phyloP scores from a whole-genome alignment of 2,797 vertebrate genomes.

The Oreochromis grahami region DNA sequence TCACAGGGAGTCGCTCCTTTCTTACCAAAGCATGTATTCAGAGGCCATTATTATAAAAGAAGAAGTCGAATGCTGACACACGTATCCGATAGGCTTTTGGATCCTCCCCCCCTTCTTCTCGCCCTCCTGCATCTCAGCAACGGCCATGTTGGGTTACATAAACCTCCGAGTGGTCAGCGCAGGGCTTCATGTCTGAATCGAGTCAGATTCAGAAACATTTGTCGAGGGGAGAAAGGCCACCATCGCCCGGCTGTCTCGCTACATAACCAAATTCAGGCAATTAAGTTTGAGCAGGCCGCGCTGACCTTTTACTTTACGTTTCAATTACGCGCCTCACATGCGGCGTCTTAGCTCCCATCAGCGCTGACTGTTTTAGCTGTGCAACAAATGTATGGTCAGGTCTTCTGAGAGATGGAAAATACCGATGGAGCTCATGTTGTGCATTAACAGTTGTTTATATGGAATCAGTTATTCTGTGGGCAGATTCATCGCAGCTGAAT shows the following conservation, averaged over 20 bases:
- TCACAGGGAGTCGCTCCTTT: background rate
- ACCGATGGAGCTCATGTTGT: fast-evolving
- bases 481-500: background rate
- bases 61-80: background rate
- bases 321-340: conserved; percentile 25
- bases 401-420: background rate
- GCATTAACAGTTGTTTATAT: background rate
- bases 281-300: conserved; percentile 41
- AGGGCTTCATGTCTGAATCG: conserved; percentile 17
- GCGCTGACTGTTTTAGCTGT: background rate
- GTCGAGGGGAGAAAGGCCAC: conserved; percentile 12
- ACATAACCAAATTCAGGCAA: conserved; percentile 45
- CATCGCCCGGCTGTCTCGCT: conserved; percentile 6
- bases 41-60: background rate
- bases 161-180: conserved; percentile 8
- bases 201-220: conserved; percentile 24
- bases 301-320: conserved; percentile 58
- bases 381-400: background rate
- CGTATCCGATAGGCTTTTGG: background rate
- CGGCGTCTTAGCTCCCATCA: conserved; percentile 2
- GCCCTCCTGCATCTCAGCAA: background rate
- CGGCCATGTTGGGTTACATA: conserved; percentile 58
- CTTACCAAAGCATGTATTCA: background rate
- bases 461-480: background rate
- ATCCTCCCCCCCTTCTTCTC: background rate